Conservation (phyloP, 2,113 vertebrate species). For the Megaceryle maxima region DNA sequence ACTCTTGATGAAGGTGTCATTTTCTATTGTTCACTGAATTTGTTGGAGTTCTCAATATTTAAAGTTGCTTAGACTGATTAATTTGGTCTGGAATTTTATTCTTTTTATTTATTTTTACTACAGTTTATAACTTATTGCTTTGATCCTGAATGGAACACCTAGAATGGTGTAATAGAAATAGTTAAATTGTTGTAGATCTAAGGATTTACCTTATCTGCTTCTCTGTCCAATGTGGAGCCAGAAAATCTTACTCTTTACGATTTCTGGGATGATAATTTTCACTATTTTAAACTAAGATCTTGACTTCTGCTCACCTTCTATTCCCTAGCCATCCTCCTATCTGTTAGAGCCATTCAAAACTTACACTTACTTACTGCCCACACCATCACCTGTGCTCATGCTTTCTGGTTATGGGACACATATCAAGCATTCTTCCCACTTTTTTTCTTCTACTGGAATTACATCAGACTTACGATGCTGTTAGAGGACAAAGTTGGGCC, state of each 20-base stretch:
- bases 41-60: constrained; percentile 10
- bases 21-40: not conserved
- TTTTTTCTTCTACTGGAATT: not conserved
- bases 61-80: not conserved
- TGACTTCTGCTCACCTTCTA: not conserved
- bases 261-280: not conserved
- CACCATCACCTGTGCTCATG: not conserved
- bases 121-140: not conserved
- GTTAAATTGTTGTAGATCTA: not conserved
- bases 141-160: not conserved
- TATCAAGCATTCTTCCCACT: not conserved
- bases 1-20: constrained; percentile 2
- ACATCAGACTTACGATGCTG: not conserved
- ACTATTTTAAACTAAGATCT: not conserved
- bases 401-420: not conserved
- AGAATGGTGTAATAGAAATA: not conserved
- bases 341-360: not conserved
- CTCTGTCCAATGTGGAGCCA: not conserved
- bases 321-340: not conserved
- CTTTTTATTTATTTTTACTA: not conserved
- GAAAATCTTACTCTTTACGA: not conserved
- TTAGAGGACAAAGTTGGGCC: not conserved
- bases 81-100: not conserved
- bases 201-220: not conserved
- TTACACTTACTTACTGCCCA: not conserved